A percentile compares a stretch with the other conserved stretches of the same genome.
These are phyloP conservation scores for Gobiocypris rarus DNA, from an alignment of 2,113 vertebrate genomes.

Conservation along the genomic window DNA sequence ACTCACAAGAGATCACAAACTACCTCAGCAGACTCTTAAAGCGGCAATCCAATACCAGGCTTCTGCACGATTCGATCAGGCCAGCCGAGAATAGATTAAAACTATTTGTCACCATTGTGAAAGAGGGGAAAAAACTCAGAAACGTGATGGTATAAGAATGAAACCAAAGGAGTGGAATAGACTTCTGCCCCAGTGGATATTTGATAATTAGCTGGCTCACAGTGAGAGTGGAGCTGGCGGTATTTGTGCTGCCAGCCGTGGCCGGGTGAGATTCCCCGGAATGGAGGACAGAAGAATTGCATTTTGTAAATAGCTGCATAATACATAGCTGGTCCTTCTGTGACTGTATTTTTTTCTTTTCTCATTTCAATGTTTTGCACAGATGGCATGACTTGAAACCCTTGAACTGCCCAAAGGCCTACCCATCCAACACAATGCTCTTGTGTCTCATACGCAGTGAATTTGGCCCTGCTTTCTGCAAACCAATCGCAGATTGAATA, in stretches of 20 bases:
- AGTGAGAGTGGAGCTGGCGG: background rate
- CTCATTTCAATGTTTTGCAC: background rate
- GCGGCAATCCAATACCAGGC: conserved; percentile 45
- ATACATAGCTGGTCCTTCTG: background rate
- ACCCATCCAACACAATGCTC: background rate
- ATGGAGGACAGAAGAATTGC: conserved; percentile 9
- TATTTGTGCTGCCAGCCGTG: conserved; percentile 23
- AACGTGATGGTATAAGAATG: conserved; percentile 25
- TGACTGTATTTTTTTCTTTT: background rate
- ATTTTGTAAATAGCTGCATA: conserved; percentile 39
- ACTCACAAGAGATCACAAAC: background rate
- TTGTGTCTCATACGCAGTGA: background rate
- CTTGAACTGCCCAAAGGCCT: background rate
- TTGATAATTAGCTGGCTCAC: conserved; percentile 49
- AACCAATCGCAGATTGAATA: background rate
- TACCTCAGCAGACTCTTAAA: conserved; percentile 29
- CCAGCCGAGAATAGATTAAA: conserved; percentile 52
- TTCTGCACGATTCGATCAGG: conserved; percentile 14
- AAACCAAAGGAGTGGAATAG: conserved; percentile 46
- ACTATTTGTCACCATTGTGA: conserved; percentile 60
- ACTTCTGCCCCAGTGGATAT: conserved; percentile 50
- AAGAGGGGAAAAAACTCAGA: conserved; percentile 27
- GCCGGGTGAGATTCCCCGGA: background rate
- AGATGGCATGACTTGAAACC: background rate
- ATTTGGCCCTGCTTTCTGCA: conserved; percentile 1